phyloP scores from a whole-genome alignment of 2,888 invertebrate genomes.

The Melanophora roralis region DNA sequence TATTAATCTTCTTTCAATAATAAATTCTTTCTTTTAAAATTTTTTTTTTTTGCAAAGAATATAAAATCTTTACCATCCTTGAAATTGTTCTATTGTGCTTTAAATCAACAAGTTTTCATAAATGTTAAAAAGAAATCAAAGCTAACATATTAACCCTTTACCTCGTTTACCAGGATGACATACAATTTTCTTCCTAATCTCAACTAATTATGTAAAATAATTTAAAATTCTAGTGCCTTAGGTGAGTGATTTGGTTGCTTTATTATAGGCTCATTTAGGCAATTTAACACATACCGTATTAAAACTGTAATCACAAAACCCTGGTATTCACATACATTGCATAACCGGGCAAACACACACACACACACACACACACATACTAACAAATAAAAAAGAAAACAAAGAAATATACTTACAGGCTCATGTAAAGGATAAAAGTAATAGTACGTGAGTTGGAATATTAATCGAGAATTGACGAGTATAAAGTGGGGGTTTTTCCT shows the following conservation, averaged over 20 bases:
- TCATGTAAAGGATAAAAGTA: conserved; percentile 64
- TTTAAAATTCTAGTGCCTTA: conserved; percentile 10
- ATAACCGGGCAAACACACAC: not conserved
- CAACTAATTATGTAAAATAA: not conserved
- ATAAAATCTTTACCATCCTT: too few relatives aligned
- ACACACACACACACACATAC: not conserved
- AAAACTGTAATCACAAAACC: conserved; percentile 30
- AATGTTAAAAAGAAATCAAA: too few relatives aligned
- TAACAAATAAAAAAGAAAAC: too few relatives aligned
- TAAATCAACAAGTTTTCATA: too few relatives aligned
- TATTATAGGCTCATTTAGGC: conserved; percentile 41
- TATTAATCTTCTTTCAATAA: too few relatives aligned
- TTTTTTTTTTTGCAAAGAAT: too few relatives aligned
- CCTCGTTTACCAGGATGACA: too few relatives aligned
- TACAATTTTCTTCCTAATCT: not conserved
- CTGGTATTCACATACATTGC: not conserved
- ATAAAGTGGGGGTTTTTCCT: conserved; percentile 11
- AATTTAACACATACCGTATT: conserved; percentile 50
- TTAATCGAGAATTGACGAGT: conserved; percentile 73
- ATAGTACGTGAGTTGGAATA: conserved; percentile 73
- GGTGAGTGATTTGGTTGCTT: conserved; percentile 8
- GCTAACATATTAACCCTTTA: too few relatives aligned
- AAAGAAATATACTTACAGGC: not conserved
- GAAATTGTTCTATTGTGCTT: too few relatives aligned
- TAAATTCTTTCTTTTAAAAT: too few relatives aligned